Base-by-base conservation (phyloP, 2,888 invertebrate species). In the Hyles lineata region DNA sequence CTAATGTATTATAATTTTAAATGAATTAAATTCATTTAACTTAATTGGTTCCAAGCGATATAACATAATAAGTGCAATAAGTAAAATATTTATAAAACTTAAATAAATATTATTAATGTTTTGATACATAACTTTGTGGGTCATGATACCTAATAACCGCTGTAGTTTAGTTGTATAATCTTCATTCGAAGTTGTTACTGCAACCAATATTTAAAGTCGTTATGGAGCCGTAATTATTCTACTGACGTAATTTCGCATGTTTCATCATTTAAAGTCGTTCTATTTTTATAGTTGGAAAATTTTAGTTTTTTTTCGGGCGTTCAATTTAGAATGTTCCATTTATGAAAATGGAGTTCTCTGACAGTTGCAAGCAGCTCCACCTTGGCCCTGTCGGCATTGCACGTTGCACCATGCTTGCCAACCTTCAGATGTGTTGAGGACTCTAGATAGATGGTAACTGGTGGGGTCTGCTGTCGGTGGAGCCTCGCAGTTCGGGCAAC, bases 311-410 rank as follows among this genome's bases (percentile, higher is more conserved):
- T 43, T 11, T 62, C 32, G 17, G 2, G 62, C 9, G n/a, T 35
- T n/a, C 0, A 1, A 15, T 43, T 43, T 23, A 23, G 6, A 23
- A 17, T 23, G 15, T 8, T 67, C 0, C 15, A 0, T 21, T 50
- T 67, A 67, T 50, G 67, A 23, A 77, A 96, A 95, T 2, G 97
- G 97, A 69, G 96, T 92, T 73, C 96, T 92, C 89, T 97, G 96
- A 89, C 97, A 97, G 89, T 96, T 96, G 93, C 97, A 97, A 76
- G 97, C 96, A 35, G 96, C 96, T n/a, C 97, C 97, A 73, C 97
- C 97, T 78, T 96, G 96, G 2, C 96, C 97, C 82, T 95, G 95
- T 58, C 95, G 90, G 87, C 97, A 97, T 82, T 96, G 95, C 8
- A 93, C 87, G 81, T 94, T 92, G 89, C 97, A 97, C 95, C 97